These are phyloP conservation scores for Triops longicaudatus DNA, from an alignment of 1,140 invertebrate genomes.

Conservation along the genomic window DNA sequence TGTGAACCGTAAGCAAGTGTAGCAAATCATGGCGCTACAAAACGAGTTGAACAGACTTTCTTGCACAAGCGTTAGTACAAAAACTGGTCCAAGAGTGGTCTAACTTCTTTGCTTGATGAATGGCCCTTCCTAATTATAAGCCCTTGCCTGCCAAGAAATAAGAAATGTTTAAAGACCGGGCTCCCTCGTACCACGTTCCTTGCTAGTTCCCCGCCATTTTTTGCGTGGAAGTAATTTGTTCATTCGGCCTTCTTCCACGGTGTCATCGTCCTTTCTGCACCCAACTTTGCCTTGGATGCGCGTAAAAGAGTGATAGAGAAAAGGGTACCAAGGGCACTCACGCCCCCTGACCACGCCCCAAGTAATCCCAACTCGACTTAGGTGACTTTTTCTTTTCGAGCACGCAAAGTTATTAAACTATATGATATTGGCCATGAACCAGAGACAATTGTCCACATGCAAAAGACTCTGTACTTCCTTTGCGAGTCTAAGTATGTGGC, in stretches of 20 bases:
- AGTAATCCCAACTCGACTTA: not conserved
- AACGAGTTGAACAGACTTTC: not conserved
- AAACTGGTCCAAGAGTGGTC: not conserved
- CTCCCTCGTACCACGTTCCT: not conserved
- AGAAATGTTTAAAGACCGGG: not conserved
- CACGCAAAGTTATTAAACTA: not conserved
- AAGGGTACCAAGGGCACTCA: not conserved
- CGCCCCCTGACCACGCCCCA: not conserved
- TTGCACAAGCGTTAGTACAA: not conserved
- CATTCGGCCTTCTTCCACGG: not conserved
- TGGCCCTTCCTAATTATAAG: not conserved
- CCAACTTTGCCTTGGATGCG: not conserved
- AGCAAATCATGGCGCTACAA: not conserved
- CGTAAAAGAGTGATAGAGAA: not conserved
- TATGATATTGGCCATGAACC: not conserved
- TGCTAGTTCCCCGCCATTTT: not conserved
- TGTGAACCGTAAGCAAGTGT: not conserved
- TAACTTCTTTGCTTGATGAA: not conserved
- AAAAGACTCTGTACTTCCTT: not conserved
- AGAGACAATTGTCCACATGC: not conserved
- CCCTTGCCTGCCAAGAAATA: not conserved
- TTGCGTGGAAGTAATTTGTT: not conserved
- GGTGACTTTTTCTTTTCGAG: not conserved
- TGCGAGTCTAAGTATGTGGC: too few relatives aligned
- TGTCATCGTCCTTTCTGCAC: not conserved